Percentiles rank a stretch among this genome's conserved stretches.
Evolutionary conservation across 2,888 invertebrate genomes (phyloP).

Genomic region (Oscheius sp.): DNA sequence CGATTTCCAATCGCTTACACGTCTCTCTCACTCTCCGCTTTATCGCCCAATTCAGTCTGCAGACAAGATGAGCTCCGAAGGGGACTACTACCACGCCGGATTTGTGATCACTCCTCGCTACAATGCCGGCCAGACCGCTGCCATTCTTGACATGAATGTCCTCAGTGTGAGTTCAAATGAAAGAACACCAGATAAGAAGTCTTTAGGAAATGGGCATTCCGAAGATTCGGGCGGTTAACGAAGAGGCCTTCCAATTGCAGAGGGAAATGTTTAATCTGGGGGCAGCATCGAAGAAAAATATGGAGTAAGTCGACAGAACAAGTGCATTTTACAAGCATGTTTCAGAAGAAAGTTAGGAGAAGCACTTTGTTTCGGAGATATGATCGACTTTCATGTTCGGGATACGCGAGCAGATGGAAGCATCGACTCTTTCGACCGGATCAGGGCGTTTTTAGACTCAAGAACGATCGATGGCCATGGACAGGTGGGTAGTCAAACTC

Average conservation of each 20-base stretch:
- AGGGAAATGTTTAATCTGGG: neutral
- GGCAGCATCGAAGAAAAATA: neutral
- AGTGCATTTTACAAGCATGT: too few relatives aligned
- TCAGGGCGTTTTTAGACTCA: too few relatives aligned
- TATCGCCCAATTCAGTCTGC: too few relatives aligned
- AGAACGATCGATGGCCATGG: too few relatives aligned
- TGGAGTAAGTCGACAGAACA: neutral
- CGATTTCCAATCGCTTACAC: too few relatives aligned
- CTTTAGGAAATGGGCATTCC: slow-evolving; percentile 2
- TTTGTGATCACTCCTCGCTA: too few relatives aligned
- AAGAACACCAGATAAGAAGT: neutral
- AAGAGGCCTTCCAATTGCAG: neutral
- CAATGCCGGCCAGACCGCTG: neutral
- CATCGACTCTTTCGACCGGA: too few relatives aligned
- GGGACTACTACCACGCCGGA: too few relatives aligned
- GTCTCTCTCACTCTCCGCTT: too few relatives aligned
- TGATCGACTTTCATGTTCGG: neutral
- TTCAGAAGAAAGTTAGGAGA: neutral
- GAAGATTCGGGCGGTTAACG: neutral
- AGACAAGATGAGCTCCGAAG: too few relatives aligned
- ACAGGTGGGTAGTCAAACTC: too few relatives aligned
- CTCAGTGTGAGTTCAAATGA: neutral
- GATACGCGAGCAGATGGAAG: too few relatives aligned
- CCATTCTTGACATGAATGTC: slow-evolving; percentile 1
- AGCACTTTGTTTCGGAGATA: slow-evolving; percentile 5